Evolutionary conservation across 1,140 invertebrate genomes (phyloP).

Genomic region (Diuraphis noxia): DNA sequence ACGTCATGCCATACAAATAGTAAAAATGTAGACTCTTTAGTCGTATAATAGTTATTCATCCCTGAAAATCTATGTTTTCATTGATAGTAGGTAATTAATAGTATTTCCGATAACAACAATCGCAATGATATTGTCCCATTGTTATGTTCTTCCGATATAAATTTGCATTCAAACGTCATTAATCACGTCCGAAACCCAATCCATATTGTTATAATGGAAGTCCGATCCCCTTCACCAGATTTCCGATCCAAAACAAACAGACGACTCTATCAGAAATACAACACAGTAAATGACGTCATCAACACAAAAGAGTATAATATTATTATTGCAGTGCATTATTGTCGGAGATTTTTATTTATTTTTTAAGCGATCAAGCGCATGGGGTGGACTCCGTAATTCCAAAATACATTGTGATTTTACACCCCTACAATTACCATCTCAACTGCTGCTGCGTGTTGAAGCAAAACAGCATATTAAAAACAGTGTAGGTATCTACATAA

Average conservation of each 20-base stretch:
- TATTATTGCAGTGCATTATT: conserved; percentile 25
- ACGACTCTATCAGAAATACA: conserved; percentile 46
- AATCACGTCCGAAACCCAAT: conserved; percentile 37
- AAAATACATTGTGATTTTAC: conserved; percentile 20
- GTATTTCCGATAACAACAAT: conserved; percentile 10
- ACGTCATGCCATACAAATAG: background rate
- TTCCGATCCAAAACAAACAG: conserved; percentile 41
- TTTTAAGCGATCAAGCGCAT: background rate
- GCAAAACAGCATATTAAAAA: background rate
- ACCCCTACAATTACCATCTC: conserved; percentile 6
- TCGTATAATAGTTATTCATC: background rate
- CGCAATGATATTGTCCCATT: background rate
- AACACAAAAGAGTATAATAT: conserved; percentile 24
- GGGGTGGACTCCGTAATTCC: background rate
- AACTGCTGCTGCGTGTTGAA: background rate
- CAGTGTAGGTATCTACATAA: too few species aligned
- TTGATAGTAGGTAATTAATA: background rate
- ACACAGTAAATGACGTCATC: conserved; percentile 35
- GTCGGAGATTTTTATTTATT: conserved; percentile 36
- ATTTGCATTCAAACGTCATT: conserved; percentile 43
- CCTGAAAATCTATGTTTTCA: background rate
- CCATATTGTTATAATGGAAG: conserved; percentile 21
- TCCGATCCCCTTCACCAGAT: conserved; percentile 13
- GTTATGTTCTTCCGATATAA: background rate
- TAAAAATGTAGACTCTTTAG: background rate